Evolutionary conservation across 2,113 vertebrate species (phyloP).

Genomic region (Indri indri): DNA sequence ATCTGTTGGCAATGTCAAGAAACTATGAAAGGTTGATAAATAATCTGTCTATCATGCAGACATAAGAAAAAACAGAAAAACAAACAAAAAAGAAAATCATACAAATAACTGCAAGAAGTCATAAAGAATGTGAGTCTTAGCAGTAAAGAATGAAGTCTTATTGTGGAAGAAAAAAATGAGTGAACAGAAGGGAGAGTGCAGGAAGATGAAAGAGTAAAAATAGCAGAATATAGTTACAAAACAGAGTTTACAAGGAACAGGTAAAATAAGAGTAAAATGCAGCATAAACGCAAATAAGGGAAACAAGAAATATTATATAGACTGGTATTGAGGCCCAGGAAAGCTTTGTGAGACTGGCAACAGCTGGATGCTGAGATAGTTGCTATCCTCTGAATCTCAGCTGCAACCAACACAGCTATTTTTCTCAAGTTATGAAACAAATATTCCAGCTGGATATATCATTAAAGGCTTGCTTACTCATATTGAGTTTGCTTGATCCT

Average conservation of each 20-base stretch:
- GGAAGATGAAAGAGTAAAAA: not conserved
- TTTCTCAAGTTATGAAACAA: not conserved
- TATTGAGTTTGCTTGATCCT: not conserved
- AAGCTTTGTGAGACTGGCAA: not conserved
- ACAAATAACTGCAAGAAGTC: not conserved
- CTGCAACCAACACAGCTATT: not conserved
- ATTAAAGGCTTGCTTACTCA: not conserved
- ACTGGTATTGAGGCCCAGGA: not conserved
- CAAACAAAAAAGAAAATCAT: not conserved
- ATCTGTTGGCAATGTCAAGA: not conserved
- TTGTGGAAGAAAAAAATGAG: not conserved
- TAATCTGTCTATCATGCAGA: not conserved
- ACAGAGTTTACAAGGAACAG: not conserved
- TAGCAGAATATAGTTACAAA: not conserved
- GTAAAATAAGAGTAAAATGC: not conserved
- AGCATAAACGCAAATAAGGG: not conserved
- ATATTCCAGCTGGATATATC: conserved; percentile 2
- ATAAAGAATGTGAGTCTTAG: not conserved
- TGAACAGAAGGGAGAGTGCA: not conserved
- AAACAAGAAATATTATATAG: not conserved
- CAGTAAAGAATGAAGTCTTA: not conserved
- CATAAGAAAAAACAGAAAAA: not conserved
- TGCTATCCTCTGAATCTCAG: not conserved
- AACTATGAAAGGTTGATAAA: not conserved
- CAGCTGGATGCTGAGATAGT: not conserved